Base-by-base conservation (phyloP, 2,113 vertebrate genomes). In the Sylvietta virens region DNA sequence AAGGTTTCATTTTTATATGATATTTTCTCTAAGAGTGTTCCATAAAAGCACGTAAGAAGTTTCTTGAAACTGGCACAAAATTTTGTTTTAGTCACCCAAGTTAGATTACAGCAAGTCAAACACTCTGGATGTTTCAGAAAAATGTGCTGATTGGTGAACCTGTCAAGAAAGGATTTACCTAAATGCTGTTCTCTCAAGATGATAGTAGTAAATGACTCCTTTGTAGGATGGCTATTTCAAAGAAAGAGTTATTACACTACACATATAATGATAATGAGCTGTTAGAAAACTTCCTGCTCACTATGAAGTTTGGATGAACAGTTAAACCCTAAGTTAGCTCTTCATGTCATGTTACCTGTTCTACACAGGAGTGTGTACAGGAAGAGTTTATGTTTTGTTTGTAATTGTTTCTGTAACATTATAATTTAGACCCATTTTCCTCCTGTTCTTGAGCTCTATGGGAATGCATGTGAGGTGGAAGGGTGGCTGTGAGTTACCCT, bases 201-300 rank as follows among this genome's bases (percentile, higher is more conserved):
- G 60, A 90, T 57, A 81, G 6, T 22, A 79, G 31, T 81, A 78
- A 78, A 61, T 35, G 8, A 60, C 16, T 69, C 19, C 28, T 81
- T 67, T 85, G 30, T 74, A 62, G 19, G 42, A 66, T 54, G 30
- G 10, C 17, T 62, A 7, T 87, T 94, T 84, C 15, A 8, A 26
- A 44, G 88, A 71, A 69, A 56, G 45, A 61, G 4, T 62, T 73
- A 18, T 64, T 54, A 30, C 78, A 62, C 78, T 62, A 19, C 14
- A 74, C 82, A 35, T 81, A 45, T 81, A 85, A 90, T 69, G 19
- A 48, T 90, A 90, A 92, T 57, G 58, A 95, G 21, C 53, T 94
- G 71, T 35, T 76, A 48, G 42, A 77, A 88, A 69, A 44, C 19
- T 8, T 85, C 10, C 24, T 56, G 13, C 40, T 79, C 14, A 12